Percentiles rank a stretch among this genome's conserved stretches.
Conservation (phyloP, 1,140 invertebrate genomes). For the Cydia fagiglandana region DNA sequence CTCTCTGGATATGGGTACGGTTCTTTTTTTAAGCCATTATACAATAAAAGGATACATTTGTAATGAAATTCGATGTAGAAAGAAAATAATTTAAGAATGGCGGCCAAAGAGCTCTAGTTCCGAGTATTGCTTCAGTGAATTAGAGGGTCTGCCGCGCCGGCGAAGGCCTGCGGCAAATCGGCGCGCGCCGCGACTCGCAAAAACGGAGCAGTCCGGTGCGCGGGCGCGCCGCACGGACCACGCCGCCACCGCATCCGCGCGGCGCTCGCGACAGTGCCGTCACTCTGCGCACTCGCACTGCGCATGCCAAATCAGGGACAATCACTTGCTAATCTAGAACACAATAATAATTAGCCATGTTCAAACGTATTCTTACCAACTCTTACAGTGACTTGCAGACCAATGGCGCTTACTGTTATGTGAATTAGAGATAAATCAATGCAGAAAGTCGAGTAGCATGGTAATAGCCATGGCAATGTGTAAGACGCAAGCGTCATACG, state of each 20-base stretch:
- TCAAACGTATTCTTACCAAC: background rate
- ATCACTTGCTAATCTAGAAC: constrained; percentile 59
- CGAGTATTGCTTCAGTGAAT: constrained; percentile 61
- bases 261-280: constrained; percentile 31
- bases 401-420: constrained; percentile 48
- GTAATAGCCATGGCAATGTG: constrained; percentile 59
- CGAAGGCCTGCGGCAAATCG: constrained; percentile 45
- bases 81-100: constrained; percentile 45
- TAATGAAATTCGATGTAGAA: constrained; percentile 10
- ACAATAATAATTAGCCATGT: constrained; percentile 46
- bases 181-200: constrained; percentile 69
- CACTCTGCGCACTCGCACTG: constrained; percentile 38
- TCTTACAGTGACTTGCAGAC: background rate
- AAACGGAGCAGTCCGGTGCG: constrained; percentile 61
- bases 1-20: constrained; percentile 8
- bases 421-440: constrained; percentile 66
- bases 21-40: constrained; percentile 6
- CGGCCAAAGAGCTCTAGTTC: constrained; percentile 61
- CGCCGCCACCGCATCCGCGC: constrained; percentile 36
- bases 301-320: constrained; percentile 49
- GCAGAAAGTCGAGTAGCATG: constrained; percentile 56
- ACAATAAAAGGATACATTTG: constrained; percentile 9
- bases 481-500: constrained; percentile 67
- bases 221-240: constrained; percentile 33
- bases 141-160: constrained; percentile 52